Evolutionary conservation across 1,140 invertebrate species (phyloP).

Genomic region (Drosophila ficusphila): DNA sequence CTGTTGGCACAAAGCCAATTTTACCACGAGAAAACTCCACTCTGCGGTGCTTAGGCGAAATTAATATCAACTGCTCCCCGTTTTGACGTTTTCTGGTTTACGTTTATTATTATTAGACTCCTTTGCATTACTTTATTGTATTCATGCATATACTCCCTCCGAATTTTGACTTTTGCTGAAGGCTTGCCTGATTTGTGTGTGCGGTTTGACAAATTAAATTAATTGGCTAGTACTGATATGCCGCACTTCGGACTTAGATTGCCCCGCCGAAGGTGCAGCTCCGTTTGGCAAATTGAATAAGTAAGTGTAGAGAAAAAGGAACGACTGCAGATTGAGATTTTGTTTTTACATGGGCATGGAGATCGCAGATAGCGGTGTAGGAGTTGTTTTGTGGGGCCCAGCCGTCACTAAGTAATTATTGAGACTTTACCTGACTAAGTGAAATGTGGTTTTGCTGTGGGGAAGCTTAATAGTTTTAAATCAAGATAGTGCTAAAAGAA

Average conservation of each 20-base stretch:
- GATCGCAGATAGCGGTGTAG: slow-evolving; percentile 25
- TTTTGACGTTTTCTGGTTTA: slow-evolving; percentile 49
- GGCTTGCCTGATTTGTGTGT: slow-evolving; percentile 37
- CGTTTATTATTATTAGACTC: slow-evolving; percentile 12
- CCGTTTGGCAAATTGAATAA: slow-evolving; percentile 31
- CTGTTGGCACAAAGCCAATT: slow-evolving; percentile 5
- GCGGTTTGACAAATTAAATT: slow-evolving; percentile 61
- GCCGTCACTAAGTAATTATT: slow-evolving; percentile 22
- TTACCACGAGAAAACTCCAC: slow-evolving; percentile 36
- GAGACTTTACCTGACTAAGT: neutral
- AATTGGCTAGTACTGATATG: slow-evolving; percentile 51
- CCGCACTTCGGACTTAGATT: slow-evolving; percentile 19
- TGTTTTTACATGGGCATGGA: slow-evolving; percentile 33
- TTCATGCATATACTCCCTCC: slow-evolving; percentile 12
- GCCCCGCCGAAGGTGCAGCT: slow-evolving; percentile 30
- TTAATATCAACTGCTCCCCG: slow-evolving; percentile 40
- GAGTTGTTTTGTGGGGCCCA: slow-evolving; percentile 15
- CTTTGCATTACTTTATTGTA: slow-evolving; percentile 15
- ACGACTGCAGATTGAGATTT: slow-evolving; percentile 37
- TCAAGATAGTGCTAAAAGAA: neutral
- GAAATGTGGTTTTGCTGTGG: neutral
- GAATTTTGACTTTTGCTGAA: slow-evolving; percentile 22
- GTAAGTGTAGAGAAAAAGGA: slow-evolving; percentile 23
- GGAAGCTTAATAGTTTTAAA: neutral
- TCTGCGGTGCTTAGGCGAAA: slow-evolving; percentile 38